These are phyloP conservation scores for Dendroctonus valens DNA, from an alignment of 1,140 invertebrate genomes.

Conservation along the genomic window DNA sequence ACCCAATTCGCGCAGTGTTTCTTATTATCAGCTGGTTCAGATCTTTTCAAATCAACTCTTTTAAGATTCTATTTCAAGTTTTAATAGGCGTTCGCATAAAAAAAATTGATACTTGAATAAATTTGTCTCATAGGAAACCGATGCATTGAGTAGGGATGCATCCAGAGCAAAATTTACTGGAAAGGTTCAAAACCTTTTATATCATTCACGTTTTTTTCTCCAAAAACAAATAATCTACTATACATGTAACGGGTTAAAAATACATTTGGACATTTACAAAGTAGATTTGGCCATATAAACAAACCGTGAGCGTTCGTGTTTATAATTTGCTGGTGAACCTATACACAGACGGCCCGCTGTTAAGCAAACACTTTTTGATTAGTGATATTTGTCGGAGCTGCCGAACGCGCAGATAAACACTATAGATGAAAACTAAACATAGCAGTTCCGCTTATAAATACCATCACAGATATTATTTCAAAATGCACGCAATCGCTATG, in stretches of 20 bases:
- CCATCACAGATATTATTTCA: neutral
- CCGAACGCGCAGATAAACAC: slow-evolving; percentile 26
- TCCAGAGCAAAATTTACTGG: no score
- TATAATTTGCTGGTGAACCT: slow-evolving; percentile 25
- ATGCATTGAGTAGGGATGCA: no score
- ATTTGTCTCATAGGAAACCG: no score
- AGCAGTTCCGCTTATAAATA: slow-evolving; percentile 9
- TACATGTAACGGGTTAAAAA: slow-evolving; percentile 20
- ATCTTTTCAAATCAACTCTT: no score
- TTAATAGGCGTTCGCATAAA: no score
- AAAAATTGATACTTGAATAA: no score
- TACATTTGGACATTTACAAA: slow-evolving; percentile 27
- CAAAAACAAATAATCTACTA: neutral
- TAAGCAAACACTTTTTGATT: slow-evolving; percentile 31
- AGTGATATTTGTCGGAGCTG: slow-evolving; percentile 28
- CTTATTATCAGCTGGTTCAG: no score
- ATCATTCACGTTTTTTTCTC: neutral
- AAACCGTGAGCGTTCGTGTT: slow-evolving; percentile 24
- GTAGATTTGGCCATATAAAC: slow-evolving; percentile 31
- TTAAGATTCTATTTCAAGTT: no score
- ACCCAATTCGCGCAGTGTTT: no score
- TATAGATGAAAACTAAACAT: slow-evolving; percentile 26
- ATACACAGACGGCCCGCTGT: slow-evolving; percentile 19
- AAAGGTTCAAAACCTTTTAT: no score
- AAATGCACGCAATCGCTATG: no score